Evolutionary conservation across 2,113 vertebrate genomes (phyloP).

Genomic region (Zeus faber): DNA sequence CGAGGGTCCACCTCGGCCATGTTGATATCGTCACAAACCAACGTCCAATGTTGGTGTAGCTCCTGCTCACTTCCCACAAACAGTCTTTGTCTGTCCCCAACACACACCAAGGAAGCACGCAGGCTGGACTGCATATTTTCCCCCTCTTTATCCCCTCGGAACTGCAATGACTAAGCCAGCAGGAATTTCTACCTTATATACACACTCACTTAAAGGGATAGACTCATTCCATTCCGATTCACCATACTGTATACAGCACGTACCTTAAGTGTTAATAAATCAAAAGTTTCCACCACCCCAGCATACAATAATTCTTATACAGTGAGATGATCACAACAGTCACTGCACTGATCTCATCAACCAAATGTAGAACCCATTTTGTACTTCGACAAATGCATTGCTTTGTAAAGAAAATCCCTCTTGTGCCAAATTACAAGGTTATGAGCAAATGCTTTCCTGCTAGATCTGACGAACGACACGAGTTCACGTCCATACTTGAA

Average conservation of each 20-base stretch:
- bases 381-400: no score
- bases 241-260: slow-evolving; percentile 8
- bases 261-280: slow-evolving; percentile 12
- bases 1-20: slow-evolving; percentile 19
- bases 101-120: slow-evolving; percentile 19
- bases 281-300: no score
- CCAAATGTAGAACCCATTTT: no score
- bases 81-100: slow-evolving; percentile 17
- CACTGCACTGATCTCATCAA: no score
- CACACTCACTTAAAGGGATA: slow-evolving; percentile 48
- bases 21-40: slow-evolving; percentile 8
- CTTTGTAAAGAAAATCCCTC: no score
- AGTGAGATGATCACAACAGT: no score
- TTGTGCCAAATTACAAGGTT: no score
- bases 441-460: no score
- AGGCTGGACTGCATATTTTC: slow-evolving; percentile 29
- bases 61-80: slow-evolving; percentile 31
- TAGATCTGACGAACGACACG: no score
- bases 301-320: no score
- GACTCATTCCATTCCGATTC: slow-evolving; percentile 29
- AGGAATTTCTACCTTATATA: slow-evolving; percentile 66
- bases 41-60: slow-evolving; percentile 6
- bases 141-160: slow-evolving; percentile 54
- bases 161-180: slow-evolving; percentile 57
- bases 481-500: no score